Evolutionary conservation across 2,888 invertebrate species (phyloP).

Genomic region (Dicyrtoma fusca): DNA sequence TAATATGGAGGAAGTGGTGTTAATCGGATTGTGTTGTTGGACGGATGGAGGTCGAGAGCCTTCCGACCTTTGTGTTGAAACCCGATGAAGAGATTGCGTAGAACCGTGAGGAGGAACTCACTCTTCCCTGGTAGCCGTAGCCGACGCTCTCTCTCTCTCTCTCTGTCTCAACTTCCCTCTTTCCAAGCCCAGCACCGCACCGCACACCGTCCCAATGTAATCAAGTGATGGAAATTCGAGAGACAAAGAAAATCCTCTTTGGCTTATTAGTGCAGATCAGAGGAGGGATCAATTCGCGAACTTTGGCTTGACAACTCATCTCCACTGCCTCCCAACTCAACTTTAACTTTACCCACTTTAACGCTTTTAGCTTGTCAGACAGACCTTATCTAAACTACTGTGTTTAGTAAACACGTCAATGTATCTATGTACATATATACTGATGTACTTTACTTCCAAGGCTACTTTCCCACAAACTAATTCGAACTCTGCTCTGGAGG

Average conservation of each 20-base stretch:
- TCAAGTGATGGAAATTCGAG: conserved; percentile 27
- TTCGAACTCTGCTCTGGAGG: too few species aligned
- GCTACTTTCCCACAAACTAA: too few species aligned
- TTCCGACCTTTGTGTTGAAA: conserved; percentile 45
- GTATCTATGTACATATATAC: not conserved
- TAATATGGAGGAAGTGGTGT: conserved; percentile 26
- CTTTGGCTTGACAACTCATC: conserved; percentile 46
- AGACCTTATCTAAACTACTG: not conserved
- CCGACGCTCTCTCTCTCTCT: not conserved
- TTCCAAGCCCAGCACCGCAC: not conserved
- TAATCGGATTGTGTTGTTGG: conserved; percentile 36
- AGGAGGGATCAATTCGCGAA: conserved; percentile 43
- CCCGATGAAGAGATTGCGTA: conserved; percentile 39
- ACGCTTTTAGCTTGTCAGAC: not conserved
- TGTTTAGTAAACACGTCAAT: not conserved
- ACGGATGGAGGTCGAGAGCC: conserved; percentile 28
- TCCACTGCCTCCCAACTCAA: conserved; percentile 15
- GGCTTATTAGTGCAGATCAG: conserved; percentile 53
- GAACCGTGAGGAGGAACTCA: not conserved
- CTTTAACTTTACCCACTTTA: not conserved
- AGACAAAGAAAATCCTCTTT: conserved; percentile 50
- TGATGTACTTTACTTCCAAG: not conserved
- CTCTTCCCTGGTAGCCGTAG: too few species aligned
- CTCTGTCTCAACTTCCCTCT: not conserved
- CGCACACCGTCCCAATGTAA: conserved; percentile 18